Evolutionary conservation across 2,888 invertebrate genomes (phyloP), one percentile per base, ranked within the genome.

Genomic region (Limnephilus lunatus): DNA sequence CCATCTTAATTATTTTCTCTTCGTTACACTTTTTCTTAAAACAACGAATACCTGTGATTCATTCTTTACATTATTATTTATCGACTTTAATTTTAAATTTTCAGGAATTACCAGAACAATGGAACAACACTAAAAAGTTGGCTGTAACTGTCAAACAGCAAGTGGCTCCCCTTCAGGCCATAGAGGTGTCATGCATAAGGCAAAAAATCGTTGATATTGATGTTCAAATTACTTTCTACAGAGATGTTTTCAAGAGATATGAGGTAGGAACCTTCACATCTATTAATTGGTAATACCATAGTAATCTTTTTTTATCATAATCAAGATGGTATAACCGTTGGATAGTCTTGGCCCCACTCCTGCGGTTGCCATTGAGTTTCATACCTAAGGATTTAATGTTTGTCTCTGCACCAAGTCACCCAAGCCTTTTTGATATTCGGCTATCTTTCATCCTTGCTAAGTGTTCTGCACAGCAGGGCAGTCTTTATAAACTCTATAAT

Each of bases 51-150:
- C 31, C 5, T 1, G 0, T 44, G 12, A 12, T 44, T 44, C n/a
- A 30, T 81, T 82, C 31, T 82, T 82, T 32, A 82, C 32, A 82
- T 5, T 19, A 15, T 82, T 7, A 15, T 14, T 19, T 19, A 31
- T 82, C 15, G 14, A 32, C 5, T 82, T 31, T 82, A 19, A 53
- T 86, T 68, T 81, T 35, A 85, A 80, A n/a, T 19, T 31, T 68
- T 88, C 88, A 98, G 97, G 99, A 99, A 95, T 95, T 99, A 91
- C 99, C 99, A 19, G 99, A 99, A 94, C 98, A 99, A 95, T 99
- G 99, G 99, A 98, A 97, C 94, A 98, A 98, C 94, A 99, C 99
- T 0, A 99, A 99, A 95, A 99, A 99, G 95, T 97, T 99, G 92
- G 98, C 99, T 0, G 95, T 98, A 35, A 98, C 98, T 81, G 98